Evolutionary conservation across 2,797 vertebrate species (phyloP), one percentile per base, ranked within the genome.

Genomic region (Rhynchotus rufescens): DNA sequence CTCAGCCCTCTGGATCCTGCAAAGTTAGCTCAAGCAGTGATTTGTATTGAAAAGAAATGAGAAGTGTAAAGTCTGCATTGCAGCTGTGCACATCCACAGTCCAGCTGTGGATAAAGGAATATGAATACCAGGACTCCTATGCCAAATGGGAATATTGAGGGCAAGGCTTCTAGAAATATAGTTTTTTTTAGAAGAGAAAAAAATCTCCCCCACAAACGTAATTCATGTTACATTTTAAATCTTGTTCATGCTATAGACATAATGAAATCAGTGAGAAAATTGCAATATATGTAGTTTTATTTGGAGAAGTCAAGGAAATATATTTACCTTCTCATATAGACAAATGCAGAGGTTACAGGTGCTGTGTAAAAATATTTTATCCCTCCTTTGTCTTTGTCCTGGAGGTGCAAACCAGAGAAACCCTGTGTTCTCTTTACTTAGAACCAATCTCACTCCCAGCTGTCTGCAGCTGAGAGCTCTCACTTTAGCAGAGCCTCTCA

Each of bases 121-220:
- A 64, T 15, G 28, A 12, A 3, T 42, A 75, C 32, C 22, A 80
- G 77, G 21, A 28, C 3, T 5, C 30, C 34, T 36, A 42, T 15
- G 54, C 2, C 61, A 80, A 90, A 80, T 59, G 4, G 52, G 61
- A 80, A 36, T 51, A 38, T 11, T 45, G 38, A 12, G 51, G 51
- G 23, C 83, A 83, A 69, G 42, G 4, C 2, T 85, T 78, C 38
- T 20, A 25, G 34, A 80, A 82, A 54, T 49, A 9, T 11, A 64
- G 19, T 56, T 30, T 6, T 8, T 14, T 77, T 30, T 61, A 69
- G 22, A 64, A 77, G 11, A 26, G 9, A 9, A 10, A 36, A 88
- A 82, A 19, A 0, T 64, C 17, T n/a, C 17, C 34, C 10, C 1
- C 10, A 49, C n/a, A 85, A 0, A 49, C 25, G 12, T 19, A 54